Conservation (phyloP, 2,888 invertebrate genomes). For the Antheraea yamamai region DNA sequence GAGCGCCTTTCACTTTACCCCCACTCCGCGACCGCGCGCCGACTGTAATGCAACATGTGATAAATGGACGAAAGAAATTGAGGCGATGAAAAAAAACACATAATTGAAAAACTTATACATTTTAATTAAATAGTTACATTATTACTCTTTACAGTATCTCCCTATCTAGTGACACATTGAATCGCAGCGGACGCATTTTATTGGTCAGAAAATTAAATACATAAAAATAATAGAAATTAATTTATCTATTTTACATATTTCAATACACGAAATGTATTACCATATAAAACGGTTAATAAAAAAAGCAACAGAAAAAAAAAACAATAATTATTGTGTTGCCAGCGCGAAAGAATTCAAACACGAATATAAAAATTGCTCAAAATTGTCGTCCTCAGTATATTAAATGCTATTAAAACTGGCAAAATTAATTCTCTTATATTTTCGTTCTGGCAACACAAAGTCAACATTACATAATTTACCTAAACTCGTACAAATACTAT, state of each 20-base stretch:
- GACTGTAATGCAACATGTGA: too few relatives aligned
- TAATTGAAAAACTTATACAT: constrained; percentile 79
- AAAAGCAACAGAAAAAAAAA: constrained; percentile 52
- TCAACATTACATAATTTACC: constrained; percentile 50
- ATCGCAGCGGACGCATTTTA: constrained; percentile 77
- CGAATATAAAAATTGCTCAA: constrained; percentile 24
- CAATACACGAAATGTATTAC: constrained; percentile 66
- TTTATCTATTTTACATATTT: constrained; percentile 34
- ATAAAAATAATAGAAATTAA: constrained; percentile 53
- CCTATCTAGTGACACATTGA: constrained; percentile 77
- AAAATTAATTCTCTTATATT: constrained; percentile 36
- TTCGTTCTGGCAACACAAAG: constrained; percentile 43
- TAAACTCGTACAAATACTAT: constrained; percentile 54
- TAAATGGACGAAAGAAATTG: too few relatives aligned
- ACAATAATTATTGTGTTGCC: constrained; percentile 49
- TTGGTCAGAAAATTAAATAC: constrained; percentile 71
- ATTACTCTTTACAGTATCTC: constrained; percentile 77
- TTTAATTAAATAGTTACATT: constrained; percentile 81
- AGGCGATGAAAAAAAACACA: neutral
- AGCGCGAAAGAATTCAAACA: constrained; percentile 39
- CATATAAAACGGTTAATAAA: constrained; percentile 59
- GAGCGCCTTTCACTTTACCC: too few relatives aligned
- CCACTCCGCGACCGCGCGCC: too few relatives aligned
- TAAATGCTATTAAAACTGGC: constrained; percentile 31
- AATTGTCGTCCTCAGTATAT: constrained; percentile 13